Conservation (phyloP, 2,113 vertebrate species). For the Phylloscopus whistleri region DNA sequence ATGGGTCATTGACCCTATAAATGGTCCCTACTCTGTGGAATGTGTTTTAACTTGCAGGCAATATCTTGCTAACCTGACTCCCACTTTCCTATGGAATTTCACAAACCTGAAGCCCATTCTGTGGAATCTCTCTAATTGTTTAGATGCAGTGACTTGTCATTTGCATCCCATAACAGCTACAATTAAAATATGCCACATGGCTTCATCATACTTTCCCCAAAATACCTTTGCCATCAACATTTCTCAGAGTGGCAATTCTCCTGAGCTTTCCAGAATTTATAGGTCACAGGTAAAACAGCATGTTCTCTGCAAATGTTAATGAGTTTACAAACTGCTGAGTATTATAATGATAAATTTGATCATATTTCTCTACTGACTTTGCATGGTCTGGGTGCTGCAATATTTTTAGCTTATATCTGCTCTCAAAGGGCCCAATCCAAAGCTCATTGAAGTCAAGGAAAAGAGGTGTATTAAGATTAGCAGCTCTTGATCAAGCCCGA, state of each 20-base stretch:
- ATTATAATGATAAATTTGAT: slow-evolving; percentile 38
- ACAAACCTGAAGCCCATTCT: neutral
- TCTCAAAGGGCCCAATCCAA: slow-evolving; percentile 20
- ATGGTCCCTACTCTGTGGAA: neutral
- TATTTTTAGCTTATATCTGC: slow-evolving; percentile 15
- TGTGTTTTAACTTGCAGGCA: neutral
- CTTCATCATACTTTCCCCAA: neutral
- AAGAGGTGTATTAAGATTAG: slow-evolving; percentile 23
- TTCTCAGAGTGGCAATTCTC: slow-evolving; percentile 9
- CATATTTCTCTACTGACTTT: slow-evolving; percentile 21
- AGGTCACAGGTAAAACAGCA: slow-evolving; percentile 48
- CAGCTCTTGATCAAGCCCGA: slow-evolving; percentile 28
- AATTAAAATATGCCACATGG: slow-evolving; percentile 2
- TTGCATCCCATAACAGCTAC: neutral
- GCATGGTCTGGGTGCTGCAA: neutral
- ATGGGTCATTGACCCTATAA: neutral
- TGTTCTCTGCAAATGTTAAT: slow-evolving; percentile 56
- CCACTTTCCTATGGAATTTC: neutral
- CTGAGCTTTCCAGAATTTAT: slow-evolving; percentile 20
- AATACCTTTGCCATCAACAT: slow-evolving; percentile 7
- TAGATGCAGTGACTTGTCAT: neutral
- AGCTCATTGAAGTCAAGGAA: slow-evolving; percentile 31
- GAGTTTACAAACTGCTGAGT: slow-evolving; percentile 59
- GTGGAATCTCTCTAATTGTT: neutral
- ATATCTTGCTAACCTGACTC: neutral